Base-by-base conservation (phyloP, 2,888 invertebrate genomes). In the Protula sp. region DNA sequence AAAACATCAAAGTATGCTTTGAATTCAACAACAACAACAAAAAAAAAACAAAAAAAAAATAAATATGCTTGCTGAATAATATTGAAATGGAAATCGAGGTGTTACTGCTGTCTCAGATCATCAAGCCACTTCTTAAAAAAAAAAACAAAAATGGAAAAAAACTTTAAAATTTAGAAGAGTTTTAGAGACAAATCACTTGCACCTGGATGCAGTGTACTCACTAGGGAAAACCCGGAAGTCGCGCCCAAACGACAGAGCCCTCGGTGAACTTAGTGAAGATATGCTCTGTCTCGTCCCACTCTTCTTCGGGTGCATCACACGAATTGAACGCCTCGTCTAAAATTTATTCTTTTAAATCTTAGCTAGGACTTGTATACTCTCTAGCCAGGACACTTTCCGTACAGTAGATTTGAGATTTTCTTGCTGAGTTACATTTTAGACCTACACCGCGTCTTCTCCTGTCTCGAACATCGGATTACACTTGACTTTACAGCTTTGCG, bases 161-260 rank as follows among this genome's bases (percentile, higher is more conserved):
- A 38, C 45, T 9, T 38, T 38, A n/a, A n/a, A n/a, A n/a, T 38
- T 38, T 38, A 9, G n/a, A 38, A 9, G 9, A 14, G 45, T 9
- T 38, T 38, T 9, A 38, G 45, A 14, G n/a, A 38, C 45, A 38
- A 38, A 38, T 38, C n/a, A 38, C 9, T 38, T 38, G n/a, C n/a
- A 38, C n/a, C 9, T 38, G n/a, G n/a, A 14, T 38, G 9, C 9
- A 38, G n/a, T 38, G 45, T 38, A 47, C 65, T 55, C 64, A 77
- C 87, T 87, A 87, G 1, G 88, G 87, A 81, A 83, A 87, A 28
- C 86, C 86, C 0, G 78, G 67, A 64, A 86, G 66, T 45, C 82
- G 84, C 0, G 86, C 88, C 86, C 87, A 86, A 0, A 88, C 88
- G 47, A 89, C 67, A 24, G 87, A 87, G 0, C 88, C 88, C 2